phyloP scores from a whole-genome alignment of 2,113 vertebrate species.

The Toxotes jaculatrix region DNA sequence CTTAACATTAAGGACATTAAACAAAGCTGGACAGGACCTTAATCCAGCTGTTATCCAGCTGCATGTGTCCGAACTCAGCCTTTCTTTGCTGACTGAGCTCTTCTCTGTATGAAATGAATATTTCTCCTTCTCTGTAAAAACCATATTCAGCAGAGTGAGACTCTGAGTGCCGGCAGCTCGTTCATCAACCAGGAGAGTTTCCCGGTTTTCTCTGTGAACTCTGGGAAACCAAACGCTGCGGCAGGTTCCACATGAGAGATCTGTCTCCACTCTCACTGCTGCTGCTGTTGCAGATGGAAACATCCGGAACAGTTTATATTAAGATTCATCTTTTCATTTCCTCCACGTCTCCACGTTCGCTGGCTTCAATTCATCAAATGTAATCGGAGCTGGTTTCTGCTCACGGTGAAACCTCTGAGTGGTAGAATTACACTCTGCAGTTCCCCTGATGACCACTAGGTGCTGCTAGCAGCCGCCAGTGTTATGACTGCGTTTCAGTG shows the following conservation, averaged over 20 bases:
- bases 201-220: not conserved
- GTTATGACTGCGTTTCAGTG: not conserved
- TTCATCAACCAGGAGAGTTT: conserved; percentile 17
- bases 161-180: not conserved
- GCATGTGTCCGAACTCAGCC: not conserved
- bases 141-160: conserved; percentile 14
- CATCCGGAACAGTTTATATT: not conserved
- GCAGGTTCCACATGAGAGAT: not conserved
- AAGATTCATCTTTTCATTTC: conserved; percentile 49
- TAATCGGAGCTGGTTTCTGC: not conserved
- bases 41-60: not conserved
- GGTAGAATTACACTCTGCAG: not conserved
- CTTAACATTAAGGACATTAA: too few relatives aligned
- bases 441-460: conserved; percentile 12
- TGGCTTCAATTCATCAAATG: conserved; percentile 5
- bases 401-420: not conserved
- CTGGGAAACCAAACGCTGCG: not conserved
- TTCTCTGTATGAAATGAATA: not conserved
- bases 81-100: not conserved
- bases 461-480: not conserved
- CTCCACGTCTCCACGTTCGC: not conserved
- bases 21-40: too few relatives aligned
- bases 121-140: conserved; percentile 15
- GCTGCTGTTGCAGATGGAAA: conserved; percentile 8
- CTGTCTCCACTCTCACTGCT: not conserved